Percentiles rank a stretch among this genome's conserved stretches.
These are phyloP conservation scores for Morone chrysops DNA, from an alignment of 2,113 vertebrate genomes.

Conservation along the genomic window DNA sequence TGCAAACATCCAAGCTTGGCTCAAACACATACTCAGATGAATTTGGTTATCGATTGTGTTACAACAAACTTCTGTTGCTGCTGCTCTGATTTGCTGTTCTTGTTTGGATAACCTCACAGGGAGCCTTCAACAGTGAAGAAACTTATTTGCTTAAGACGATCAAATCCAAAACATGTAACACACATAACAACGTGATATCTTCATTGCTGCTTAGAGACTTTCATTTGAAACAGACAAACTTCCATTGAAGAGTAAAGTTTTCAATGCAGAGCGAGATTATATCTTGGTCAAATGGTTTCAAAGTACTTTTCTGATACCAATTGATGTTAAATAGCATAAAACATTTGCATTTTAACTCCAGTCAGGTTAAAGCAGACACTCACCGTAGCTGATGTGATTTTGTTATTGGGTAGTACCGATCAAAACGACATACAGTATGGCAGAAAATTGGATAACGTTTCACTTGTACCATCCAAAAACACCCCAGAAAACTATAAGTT, in stretches of 20 bases:
- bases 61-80: constrained; percentile 13
- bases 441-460: not conserved
- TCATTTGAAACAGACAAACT: constrained; percentile 4
- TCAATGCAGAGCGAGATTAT: not conserved
- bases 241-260: not conserved
- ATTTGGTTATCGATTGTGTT: constrained; percentile 37
- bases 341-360: constrained; percentile 1
- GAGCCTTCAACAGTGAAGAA: not conserved
- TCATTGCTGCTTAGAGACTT: not conserved
- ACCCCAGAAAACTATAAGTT: constrained; percentile 1
- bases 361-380: not conserved
- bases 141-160: not conserved
- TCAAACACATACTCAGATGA: constrained; percentile 5
- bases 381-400: not conserved
- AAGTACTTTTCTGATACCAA: not conserved
- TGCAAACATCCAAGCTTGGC: constrained; percentile 44
- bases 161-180: constrained; percentile 13
- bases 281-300: not conserved
- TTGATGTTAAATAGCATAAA: not conserved
- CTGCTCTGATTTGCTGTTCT: constrained; percentile 17
- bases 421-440: not conserved
- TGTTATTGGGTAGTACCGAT: constrained; percentile 2
- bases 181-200: not conserved
- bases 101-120: constrained; percentile 10
- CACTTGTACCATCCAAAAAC: constrained; percentile 20